phyloP scores from a whole-genome alignment of 2,113 vertebrate species.

The Columbina picui region DNA sequence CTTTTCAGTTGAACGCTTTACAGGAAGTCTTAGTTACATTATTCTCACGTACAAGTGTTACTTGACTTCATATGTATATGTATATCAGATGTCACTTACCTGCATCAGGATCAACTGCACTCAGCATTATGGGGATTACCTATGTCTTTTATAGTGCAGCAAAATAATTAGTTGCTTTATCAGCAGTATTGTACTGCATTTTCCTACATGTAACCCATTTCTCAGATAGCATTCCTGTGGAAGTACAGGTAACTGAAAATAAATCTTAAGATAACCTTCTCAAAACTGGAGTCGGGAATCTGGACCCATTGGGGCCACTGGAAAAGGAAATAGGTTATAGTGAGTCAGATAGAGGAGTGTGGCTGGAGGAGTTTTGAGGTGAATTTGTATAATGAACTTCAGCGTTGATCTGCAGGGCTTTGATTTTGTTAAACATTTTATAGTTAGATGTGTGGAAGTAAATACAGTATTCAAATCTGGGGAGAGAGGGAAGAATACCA shows the following conservation, averaged over 20 bases:
- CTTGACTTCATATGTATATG: neutral
- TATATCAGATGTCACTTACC: neutral
- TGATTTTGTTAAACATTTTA: neutral
- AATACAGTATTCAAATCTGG: neutral
- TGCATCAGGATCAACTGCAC: neutral
- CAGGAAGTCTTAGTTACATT: neutral
- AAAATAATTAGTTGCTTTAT: neutral
- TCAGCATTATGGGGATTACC: neutral
- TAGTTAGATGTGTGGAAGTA: neutral
- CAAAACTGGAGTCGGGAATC: neutral
- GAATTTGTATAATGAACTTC: neutral
- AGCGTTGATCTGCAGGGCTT: neutral
- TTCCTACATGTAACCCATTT: neutral
- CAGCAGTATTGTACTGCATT: neutral
- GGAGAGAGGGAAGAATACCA: neutral
- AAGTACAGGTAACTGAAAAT: neutral
- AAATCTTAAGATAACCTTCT: neutral
- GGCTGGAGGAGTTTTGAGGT: neutral
- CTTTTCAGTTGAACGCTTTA: neutral
- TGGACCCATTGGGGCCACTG: fast-evolving
- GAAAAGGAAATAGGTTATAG: neutral
- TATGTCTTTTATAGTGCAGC: neutral
- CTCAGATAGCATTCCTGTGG: neutral
- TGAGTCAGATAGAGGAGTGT: neutral
- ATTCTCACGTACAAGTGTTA: neutral